A percentile compares a stretch with the other conserved stretches of the same genome.
Conservation (phyloP, 2,888 invertebrate species). For the Blomia tropicalis region DNA sequence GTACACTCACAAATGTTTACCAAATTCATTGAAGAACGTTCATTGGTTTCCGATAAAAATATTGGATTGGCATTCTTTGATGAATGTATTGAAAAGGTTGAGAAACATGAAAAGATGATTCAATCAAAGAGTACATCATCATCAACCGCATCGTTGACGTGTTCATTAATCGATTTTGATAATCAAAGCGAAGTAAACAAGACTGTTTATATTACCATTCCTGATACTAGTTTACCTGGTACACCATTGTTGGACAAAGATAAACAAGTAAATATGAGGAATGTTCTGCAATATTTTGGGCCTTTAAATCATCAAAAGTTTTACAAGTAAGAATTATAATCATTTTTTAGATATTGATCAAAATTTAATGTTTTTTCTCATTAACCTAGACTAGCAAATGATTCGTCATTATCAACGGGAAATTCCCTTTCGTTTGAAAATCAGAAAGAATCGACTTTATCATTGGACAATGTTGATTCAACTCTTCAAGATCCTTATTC, state of each 20-base stretch:
- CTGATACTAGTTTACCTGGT: constrained; percentile 46
- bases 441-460: no score
- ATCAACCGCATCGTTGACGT: not conserved
- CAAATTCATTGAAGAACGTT: constrained; percentile 92
- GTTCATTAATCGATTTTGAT: constrained; percentile 60
- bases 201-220: constrained; percentile 85
- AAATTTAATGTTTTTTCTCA: not conserved
- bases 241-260: not conserved
- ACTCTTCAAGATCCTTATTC: constrained; percentile 33
- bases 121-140: not conserved
- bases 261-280: not conserved
- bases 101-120: constrained; percentile 27
- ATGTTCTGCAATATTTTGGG: constrained; percentile 33
- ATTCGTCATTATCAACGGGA: not conserved
- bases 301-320: constrained; percentile 38
- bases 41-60: constrained; percentile 95
- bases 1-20: constrained; percentile 94
- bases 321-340: constrained; percentile 28
- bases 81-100: constrained; percentile 69
- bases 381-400: not conserved
- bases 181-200: constrained; percentile 38
- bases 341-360: not conserved
- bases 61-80: constrained; percentile 90
- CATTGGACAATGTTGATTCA: not conserved
- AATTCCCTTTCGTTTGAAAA: no score